Percentiles rank a stretch among this genome's conserved stretches.
phyloP scores from a whole-genome alignment of 2,797 vertebrate species.

The Arrhamphus sclerolepis region DNA sequence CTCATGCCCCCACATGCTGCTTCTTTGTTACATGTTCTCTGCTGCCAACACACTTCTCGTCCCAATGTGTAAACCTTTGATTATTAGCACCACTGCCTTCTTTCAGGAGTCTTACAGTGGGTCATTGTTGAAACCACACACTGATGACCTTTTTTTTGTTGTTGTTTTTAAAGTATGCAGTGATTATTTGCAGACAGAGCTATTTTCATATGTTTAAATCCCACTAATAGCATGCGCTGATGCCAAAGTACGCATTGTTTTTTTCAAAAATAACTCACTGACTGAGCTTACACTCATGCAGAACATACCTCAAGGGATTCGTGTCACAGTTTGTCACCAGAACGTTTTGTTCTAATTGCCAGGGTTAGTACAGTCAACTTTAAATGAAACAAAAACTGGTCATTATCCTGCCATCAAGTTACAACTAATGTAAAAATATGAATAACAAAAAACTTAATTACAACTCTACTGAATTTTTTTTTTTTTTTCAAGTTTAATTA shows the following conservation, averaged over 20 bases:
- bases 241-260: too few species aligned
- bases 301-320: too few species aligned
- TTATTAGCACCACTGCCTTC: background rate
- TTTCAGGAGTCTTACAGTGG: too few species aligned
- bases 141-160: constrained; percentile 5
- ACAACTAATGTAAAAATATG: too few species aligned
- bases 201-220: constrained; percentile 6
- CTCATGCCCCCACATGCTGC: background rate
- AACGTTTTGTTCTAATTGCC: background rate
- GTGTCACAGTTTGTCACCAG: too few species aligned
- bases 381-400: background rate
- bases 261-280: background rate
- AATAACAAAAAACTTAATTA: too few species aligned
- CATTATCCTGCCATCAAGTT: too few species aligned
- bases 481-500: too few species aligned
- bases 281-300: background rate
- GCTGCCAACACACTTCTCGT: constrained; percentile 1
- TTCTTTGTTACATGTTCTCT: background rate
- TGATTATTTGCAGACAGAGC: background rate
- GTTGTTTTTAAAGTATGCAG: too few species aligned
- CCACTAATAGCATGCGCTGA: constrained; percentile 2
- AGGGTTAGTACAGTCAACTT: background rate
- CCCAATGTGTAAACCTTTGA: constrained; percentile 3
- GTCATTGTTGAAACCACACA: background rate
- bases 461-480: too few species aligned